phyloP scores from a whole-genome alignment of 2,113 vertebrate genomes.

The Chlorodrepanis virens region DNA sequence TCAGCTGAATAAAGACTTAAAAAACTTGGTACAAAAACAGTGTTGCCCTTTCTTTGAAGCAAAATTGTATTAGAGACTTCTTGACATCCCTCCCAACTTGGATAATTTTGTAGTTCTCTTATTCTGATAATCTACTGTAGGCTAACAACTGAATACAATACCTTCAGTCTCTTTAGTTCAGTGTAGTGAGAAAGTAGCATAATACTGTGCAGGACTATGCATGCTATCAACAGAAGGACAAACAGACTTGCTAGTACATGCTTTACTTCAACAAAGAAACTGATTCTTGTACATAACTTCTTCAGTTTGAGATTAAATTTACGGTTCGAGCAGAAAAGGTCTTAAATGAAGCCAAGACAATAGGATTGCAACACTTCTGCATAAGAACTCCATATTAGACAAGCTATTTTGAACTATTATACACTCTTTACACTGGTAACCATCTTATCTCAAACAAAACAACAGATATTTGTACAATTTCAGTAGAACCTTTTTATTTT shows the following conservation, averaged over 20 bases:
- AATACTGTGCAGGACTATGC: not conserved
- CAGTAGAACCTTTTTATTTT: not conserved
- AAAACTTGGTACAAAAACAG: not conserved
- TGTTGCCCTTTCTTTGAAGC: not conserved
- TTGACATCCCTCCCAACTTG: not conserved
- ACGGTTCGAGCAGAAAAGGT: not conserved
- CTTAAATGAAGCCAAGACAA: not conserved
- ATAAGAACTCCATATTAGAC: not conserved
- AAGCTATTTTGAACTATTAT: not conserved
- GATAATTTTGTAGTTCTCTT: not conserved
- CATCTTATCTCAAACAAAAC: not conserved
- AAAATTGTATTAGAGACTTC: not conserved
- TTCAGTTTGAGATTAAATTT: not conserved
- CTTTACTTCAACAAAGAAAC: not conserved
- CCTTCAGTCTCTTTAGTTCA: not conserved
- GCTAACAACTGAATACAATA: not conserved
- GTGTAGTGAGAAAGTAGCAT: not conserved
- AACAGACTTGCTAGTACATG: not conserved
- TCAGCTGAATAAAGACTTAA: not conserved
- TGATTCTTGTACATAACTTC: not conserved
- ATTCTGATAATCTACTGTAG: not conserved
- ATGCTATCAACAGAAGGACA: not conserved
- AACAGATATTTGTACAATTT: not conserved
- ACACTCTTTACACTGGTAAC: not conserved
- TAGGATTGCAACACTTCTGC: not conserved